Evolutionary conservation across 2,797 vertebrate species (phyloP), one percentile per base, ranked within the genome.

Genomic region (Alauda arvensis): DNA sequence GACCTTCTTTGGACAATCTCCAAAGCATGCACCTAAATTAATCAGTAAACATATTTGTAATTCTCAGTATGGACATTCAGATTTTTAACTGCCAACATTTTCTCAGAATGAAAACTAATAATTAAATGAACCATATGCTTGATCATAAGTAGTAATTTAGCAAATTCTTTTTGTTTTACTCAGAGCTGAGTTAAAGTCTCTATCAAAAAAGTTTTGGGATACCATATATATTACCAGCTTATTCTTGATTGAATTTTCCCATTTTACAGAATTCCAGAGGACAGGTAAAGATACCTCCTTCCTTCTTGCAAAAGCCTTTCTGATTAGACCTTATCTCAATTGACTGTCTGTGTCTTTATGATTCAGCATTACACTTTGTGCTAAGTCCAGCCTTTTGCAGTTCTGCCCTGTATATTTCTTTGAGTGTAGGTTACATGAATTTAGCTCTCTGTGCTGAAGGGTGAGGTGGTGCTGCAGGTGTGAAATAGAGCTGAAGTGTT

Each of bases 371-470:
- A 46, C 6, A 19, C 17, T 76, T 16, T 39, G 17, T 48, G 6
- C 24, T 77, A 67, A 18, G 13, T 28, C 24, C 1, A 2, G 48
- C 33, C 3, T n/a, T 81, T 62, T 34, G 20, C 12, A 18, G 7
- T 2, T 12, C 19, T 2, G 2, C 3, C 15, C 9, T 12, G 6
- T 31, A 3, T 15, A 33, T 63, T 70, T 66, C 37, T 28, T 0
- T 29, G 23, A 25, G 24, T 7, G 4, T 23, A 43, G 14, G 5
- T 33, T 33, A 1, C 5, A 7, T 31, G 46, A 55, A 45, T 39
- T 34, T 42, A 56, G 40, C 4, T 8, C 6, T 37, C 18, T 51
- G 4, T 37, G 23, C 39, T 84, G 60, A 70, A 48, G 8, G 12
- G 3, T 52, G 11, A 72, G 29, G 18, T 68, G 71, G 18, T 78